Evolutionary conservation across 2,888 invertebrate genomes (phyloP).

Genomic region (Phymatocera aterrima): DNA sequence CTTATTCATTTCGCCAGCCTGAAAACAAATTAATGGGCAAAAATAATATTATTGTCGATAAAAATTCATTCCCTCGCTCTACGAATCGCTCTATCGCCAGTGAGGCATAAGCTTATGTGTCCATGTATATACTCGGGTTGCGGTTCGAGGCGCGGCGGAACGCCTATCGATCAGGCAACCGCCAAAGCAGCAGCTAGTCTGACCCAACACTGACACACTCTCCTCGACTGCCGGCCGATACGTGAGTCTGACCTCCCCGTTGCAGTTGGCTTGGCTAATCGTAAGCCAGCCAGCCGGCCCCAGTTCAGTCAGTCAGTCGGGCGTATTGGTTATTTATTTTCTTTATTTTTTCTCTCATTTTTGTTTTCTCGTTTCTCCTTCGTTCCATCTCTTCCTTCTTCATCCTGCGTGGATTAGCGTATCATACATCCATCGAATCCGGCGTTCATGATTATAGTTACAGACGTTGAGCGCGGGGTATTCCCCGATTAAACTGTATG

Average conservation of each 20-base stretch:
- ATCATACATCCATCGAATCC: background rate
- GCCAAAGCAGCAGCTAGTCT: conserved; percentile 57
- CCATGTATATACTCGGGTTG: background rate
- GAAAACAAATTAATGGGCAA: too few relatives aligned
- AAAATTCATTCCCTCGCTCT: too few relatives aligned
- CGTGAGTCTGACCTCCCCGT: conserved; percentile 65
- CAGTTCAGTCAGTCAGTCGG: background rate
- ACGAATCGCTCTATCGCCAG: too few relatives aligned
- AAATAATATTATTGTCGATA: too few relatives aligned
- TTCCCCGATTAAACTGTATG: too few relatives aligned
- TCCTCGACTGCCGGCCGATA: too few relatives aligned
- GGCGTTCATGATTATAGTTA: background rate
- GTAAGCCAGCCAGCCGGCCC: background rate
- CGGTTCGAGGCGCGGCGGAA: background rate
- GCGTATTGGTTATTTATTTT: conserved; percentile 7
- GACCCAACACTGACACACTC: conserved; percentile 74
- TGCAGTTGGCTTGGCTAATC: background rate
- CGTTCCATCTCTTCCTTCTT: background rate
- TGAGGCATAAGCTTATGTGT: too few relatives aligned
- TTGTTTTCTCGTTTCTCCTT: background rate
- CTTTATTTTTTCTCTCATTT: background rate
- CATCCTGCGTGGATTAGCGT: background rate
- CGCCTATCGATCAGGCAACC: background rate
- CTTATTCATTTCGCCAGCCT: too few relatives aligned
- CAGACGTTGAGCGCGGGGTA: background rate